Percentiles rank a stretch among this genome's conserved stretches.
These are phyloP conservation scores for Simalia tracyae DNA, from an alignment of 2,797 vertebrate genomes.

Conservation along the genomic window DNA sequence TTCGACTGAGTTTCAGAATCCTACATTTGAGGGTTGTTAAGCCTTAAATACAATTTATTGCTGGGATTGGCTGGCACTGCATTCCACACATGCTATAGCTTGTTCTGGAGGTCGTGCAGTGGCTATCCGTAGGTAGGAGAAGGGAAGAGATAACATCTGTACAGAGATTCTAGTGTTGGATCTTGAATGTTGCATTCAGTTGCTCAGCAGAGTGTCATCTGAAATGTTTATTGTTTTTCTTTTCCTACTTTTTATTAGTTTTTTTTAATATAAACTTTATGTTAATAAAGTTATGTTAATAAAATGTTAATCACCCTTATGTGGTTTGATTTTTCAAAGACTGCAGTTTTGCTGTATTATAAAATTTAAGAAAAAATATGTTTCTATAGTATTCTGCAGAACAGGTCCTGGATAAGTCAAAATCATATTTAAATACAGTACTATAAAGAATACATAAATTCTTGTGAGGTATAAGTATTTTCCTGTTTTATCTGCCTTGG, in stretches of 20 bases:
- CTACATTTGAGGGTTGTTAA: background rate
- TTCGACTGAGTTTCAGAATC: background rate
- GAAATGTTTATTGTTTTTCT: background rate
- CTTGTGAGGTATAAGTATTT: background rate
- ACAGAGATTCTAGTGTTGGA: background rate
- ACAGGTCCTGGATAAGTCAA: background rate
- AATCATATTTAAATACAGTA: background rate
- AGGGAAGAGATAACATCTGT: background rate
- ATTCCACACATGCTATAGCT: background rate
- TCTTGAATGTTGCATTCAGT: background rate
- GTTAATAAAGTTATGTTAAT: background rate
- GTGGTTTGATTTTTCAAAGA: background rate
- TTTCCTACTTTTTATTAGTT: background rate
- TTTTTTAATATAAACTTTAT: background rate
- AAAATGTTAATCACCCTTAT: background rate
- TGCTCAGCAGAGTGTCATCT: background rate
- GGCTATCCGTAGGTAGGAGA: background rate
- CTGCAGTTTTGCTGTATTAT: background rate
- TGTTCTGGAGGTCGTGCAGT: background rate
- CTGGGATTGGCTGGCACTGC: background rate
- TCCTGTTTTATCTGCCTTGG: background rate
- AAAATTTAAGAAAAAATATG: background rate
- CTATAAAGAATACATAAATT: background rate
- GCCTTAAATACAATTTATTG: background rate
- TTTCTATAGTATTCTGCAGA: background rate